Evolutionary conservation across 1,140 invertebrate genomes (phyloP), one percentile per base, ranked within the genome.

Genomic region (Macrobrachium rosenbergii): DNA sequence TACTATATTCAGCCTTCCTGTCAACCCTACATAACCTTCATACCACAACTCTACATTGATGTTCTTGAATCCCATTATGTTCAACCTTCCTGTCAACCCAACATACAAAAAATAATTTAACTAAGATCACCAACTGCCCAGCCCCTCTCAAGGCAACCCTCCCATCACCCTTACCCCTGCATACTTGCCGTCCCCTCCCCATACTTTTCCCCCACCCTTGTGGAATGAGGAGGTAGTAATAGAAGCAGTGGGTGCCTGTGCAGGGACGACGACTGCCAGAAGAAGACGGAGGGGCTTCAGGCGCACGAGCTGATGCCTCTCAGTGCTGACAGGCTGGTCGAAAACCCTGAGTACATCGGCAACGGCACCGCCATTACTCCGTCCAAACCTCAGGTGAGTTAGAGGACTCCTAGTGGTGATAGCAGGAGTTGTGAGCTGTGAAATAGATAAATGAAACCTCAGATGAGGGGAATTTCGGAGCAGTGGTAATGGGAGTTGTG

Each of bases 231-330:
- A 62, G 78, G 60, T 72, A 62, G 23, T 87, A 87, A 87, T 67
- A 80, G 69, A 73, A 84, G 88, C 75, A 87, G 88, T 87, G 88
- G 81, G 84, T 83, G 81, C 88, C 62, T 87, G 79, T 82, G 88
- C 81, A 82, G 84, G 60, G 80, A 82, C 64, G 79, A 83, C 73
- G 79, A 76, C 43, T 80, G 80, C 58, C 82, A 87, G 76, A 83
- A 87, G 84, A 86, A 89, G 88, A 77, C 80, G 60, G 79, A 87
- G 45, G 72, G 88, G 8, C 83, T 89, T 62, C 88, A 87, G 45
- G 62, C 84, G 5, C 88, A 87, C 23, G 88, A 87, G 78, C n/a
- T 86, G 19, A 79, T 89, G 88, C 85, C 84, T 19, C 52, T 89
- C 62, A 81, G 77, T 12, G 83, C 80, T 17, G 80, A 86, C 63